phyloP scores from a whole-genome alignment of 2,888 invertebrate species.

The Yponomeuta plumbellus region DNA sequence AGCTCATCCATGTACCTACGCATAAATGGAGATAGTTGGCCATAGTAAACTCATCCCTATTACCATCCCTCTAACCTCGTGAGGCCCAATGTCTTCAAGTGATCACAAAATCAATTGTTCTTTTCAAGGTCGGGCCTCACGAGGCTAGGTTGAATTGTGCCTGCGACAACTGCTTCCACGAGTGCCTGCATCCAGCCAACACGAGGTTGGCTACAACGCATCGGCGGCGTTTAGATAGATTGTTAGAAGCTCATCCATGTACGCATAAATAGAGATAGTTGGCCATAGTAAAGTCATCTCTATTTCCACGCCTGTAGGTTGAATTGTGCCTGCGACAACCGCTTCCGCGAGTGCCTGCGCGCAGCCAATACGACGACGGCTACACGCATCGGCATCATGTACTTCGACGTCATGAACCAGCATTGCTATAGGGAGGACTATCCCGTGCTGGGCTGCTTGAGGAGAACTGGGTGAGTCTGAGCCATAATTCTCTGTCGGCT shows the following conservation, averaged over 20 bases:
- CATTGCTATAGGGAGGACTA: constrained; percentile 78
- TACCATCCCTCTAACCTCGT: not conserved
- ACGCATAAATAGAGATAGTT: not conserved
- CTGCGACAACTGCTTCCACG: constrained; percentile 72
- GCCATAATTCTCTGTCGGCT: too few relatives aligned
- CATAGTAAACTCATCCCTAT: not conserved
- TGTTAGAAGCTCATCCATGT: too few relatives aligned
- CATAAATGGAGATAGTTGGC: too few relatives aligned
- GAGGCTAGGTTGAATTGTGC: constrained; percentile 72
- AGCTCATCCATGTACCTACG: too few relatives aligned
- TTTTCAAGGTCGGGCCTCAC: too few relatives aligned
- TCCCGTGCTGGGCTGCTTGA: constrained; percentile 69
- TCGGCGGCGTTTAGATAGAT: constrained; percentile 49
- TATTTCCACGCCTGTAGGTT: constrained; percentile 43
- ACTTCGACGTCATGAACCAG: constrained; percentile 75
- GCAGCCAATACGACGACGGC: constrained; percentile 45
- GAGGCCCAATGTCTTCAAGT: too few relatives aligned
- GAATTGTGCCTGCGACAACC: constrained; percentile 71
- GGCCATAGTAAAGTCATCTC: not conserved
- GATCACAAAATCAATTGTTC: too few relatives aligned
- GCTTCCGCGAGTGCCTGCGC: constrained; percentile 68
- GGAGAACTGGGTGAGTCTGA: constrained; percentile 67
- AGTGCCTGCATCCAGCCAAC: constrained; percentile 56
- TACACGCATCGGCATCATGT: constrained; percentile 64
- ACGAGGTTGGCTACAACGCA: constrained; percentile 44